Evolutionary conservation across 2,888 invertebrate genomes (phyloP), one percentile per base, ranked within the genome.

Genomic region (Cremastinae sp.): DNA sequence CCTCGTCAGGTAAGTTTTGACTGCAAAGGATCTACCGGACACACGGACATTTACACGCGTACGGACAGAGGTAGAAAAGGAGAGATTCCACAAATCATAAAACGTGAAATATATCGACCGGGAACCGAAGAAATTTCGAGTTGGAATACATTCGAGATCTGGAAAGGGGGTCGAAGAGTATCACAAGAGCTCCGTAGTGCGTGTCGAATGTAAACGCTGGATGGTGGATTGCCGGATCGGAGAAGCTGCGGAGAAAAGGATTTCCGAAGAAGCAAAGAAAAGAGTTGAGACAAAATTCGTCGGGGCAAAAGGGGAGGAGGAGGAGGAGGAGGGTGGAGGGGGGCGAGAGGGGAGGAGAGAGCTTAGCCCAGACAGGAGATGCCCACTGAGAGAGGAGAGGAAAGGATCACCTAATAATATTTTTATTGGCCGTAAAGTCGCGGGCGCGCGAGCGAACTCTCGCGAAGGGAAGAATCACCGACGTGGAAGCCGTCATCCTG

Each of bases 1-100:
- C 28, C 65, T 65, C 51, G 45, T 41, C n/a, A 16, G 43, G 18
- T 45, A 72, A 56, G 16, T 28, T 28, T 5, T 2, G 41, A 16
- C 10, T 47, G 58, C 43, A 58, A 75, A 51, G 43, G 16, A 18
- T 41, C 47, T 53, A 14, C 10, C 12, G 12, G 18, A 14, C 43
- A 45, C 18, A 69, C 56, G 12, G 16, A 51, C 58, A 37, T 41
- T n/a, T 9, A 28, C 41, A 14, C 18, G 12, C 18, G 35, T 22
- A 22, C 20, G 37, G 37, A n/a, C 18, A 51, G 14, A 41, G 41
- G 39, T 53, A 64, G 53, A 58, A 10, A 35, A 61, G 61, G 51
- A 84, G 81, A 80, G 81, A 80, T 86, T 86, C 83, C 80, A 87
- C 84, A 86, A 87, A 87, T 87, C 86, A 86, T 86, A 85, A 87